Evolutionary conservation across 92 coral and sea anemone genomes (phyloP), one percentile per base, ranked within the genome.

Genomic region (Actinernus sp.): DNA sequence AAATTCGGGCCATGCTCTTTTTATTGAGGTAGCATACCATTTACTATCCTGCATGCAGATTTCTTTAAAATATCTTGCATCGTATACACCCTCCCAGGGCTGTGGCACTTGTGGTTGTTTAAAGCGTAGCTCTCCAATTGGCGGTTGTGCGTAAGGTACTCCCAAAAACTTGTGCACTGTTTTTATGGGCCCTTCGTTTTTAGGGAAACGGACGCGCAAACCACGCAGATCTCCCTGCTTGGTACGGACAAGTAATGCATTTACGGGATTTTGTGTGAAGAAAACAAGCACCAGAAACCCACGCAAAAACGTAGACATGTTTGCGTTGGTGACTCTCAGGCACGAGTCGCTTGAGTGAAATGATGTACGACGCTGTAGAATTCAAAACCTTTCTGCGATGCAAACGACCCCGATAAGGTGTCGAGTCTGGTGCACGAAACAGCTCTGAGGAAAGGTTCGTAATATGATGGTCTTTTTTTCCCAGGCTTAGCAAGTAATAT

Each of bases 161-260:
- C 91, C 91, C 68, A 85, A 82, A 55, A 78, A 85, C 82, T 85
- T 85, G 73, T 78, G 44, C 46, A 85, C 59, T 7, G 75, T 25
- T 20, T 70, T 58, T n/a, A 30, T 21, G 39, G 58, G 44, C 3
- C 73, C 86, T 53, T 84, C 64, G 82, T 71, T 57, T 58, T 65
- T 76, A 10, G 63, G 22, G 23, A 70, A 37, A 8, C 34, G 31
- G 29, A 55, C 43, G 8, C 56, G 29, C 7, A 57, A n/a, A 27
- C 78, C 78, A 18, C 13, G 31, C 1, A 70, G 16, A 22, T 28
- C 30, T 27, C 78, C 78, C 18, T 70, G 78, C 24, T 70, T 70
- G 24, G 78, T 70, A n/a, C 30, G 51, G 18, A 70, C 57, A 6
- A 43, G 46, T 14, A 23, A 45, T 23, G 29, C 26, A 20, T 26